Evolutionary conservation across 2,888 invertebrate genomes (phyloP), one percentile per base, ranked within the genome.

Genomic region (Dryomyza anilis): DNA sequence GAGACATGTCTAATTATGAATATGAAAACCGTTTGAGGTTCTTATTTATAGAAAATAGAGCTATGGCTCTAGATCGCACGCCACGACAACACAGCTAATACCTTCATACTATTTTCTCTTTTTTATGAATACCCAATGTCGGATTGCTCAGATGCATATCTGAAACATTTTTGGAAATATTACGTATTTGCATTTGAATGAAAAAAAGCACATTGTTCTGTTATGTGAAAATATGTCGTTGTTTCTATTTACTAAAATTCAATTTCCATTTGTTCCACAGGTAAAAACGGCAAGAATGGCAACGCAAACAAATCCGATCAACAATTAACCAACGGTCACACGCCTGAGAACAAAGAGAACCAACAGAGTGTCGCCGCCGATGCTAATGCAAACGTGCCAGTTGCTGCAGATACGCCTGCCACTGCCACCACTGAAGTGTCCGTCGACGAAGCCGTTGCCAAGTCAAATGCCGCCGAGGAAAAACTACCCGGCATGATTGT

Each of bases 281-380:
- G 67, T 55, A 73, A 72, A 71, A 70, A 67, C 63, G 52, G 25
- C 43, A 70, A 71, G 69, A 68, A 68, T 64, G 71, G 66, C 43
- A 69, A 70, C 63, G 71, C 68, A 43, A 21, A 56, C 29, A 29
- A 59, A 33, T 57, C 39, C 23, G 69, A 66, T 8, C 46, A 64
- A 14, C 30, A n/a, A n/a, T n/a, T 78, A 55, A 74, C 73, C 59
- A 82, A 81, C 66, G 82, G 82, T 1, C 78, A 81, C 63, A 30
- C 50, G 2, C 39, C 48, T 25, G 59, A 63, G 14, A 59, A 69
- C 27, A 56, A 56, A 21, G n/a, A 36, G 3, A 30, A 50, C n/a
- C 69, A 68, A 59, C 70, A 70, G 33, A 36, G 25, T 10, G 19
- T 65, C 4, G 16, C 21, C 4, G 61, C 39, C 21, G 74, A 74